Conservation (phyloP, 2,113 vertebrate genomes). For the Erpornis zantholeuca region DNA sequence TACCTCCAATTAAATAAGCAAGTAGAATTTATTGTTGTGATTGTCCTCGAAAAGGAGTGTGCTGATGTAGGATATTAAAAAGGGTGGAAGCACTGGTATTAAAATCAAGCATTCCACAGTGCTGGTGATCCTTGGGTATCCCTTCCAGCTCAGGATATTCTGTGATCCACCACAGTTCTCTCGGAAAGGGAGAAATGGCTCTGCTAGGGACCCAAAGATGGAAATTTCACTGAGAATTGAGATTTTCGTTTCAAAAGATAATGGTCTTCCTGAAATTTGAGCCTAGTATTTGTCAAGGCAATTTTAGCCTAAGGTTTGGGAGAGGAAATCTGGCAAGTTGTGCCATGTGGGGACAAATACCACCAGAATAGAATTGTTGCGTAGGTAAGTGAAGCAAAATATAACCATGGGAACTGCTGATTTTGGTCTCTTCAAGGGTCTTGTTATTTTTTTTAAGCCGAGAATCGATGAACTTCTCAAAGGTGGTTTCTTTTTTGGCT, state of each 20-base stretch:
- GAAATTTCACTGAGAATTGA: not conserved
- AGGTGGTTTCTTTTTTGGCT: not conserved
- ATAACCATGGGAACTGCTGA: not conserved
- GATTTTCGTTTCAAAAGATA: not conserved
- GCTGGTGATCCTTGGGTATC: not conserved
- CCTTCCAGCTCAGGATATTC: not conserved
- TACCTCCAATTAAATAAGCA: not conserved
- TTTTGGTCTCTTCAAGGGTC: not conserved
- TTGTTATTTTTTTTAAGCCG: not conserved
- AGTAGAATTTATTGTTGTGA: not conserved
- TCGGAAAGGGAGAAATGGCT: not conserved
- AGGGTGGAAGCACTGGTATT: not conserved
- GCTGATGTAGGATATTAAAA: not conserved
- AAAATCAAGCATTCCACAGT: not conserved
- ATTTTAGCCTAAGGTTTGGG: not conserved
- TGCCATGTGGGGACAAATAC: not conserved
- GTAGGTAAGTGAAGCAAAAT: not conserved
- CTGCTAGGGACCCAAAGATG: not conserved
- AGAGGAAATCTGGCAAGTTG: not conserved
- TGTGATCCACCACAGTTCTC: not conserved
- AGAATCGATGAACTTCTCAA: not conserved
- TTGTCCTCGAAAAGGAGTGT: not conserved
- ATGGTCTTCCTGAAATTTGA: not conserved
- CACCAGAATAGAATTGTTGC: not conserved
- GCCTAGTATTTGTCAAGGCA: not conserved